Conservation (phyloP, 2,888 invertebrate genomes). For the Amblyteles armatorius region DNA sequence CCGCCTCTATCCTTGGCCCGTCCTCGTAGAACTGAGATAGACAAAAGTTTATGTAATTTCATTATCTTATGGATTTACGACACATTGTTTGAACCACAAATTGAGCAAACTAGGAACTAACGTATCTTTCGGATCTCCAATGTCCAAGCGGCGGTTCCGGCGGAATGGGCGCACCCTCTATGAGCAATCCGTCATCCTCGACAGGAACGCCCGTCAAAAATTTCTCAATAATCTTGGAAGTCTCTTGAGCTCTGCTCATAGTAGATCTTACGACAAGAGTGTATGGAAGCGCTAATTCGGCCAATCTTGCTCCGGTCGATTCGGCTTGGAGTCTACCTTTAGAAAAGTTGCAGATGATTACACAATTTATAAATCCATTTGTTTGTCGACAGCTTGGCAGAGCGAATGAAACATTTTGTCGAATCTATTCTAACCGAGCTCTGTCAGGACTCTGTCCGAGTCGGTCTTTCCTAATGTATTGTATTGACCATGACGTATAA, state of each 20-base stretch:
- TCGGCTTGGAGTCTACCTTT: constrained; percentile 94
- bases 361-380: background rate
- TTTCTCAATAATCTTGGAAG: constrained; percentile 92
- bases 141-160: constrained; percentile 96
- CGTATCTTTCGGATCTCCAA: constrained; percentile 94
- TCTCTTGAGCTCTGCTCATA: constrained; percentile 97
- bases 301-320: constrained; percentile 93
- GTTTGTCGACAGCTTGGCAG: background rate
- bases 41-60: constrained; percentile 74
- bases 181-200: constrained; percentile 90
- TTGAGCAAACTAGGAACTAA: constrained; percentile 82
- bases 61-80: constrained; percentile 8
- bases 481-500: constrained; percentile 98
- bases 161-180: constrained; percentile 97
- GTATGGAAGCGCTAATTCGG: constrained; percentile 92
- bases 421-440: constrained; percentile 87
- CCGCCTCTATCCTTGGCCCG: constrained; percentile 97
- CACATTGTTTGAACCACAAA: background rate
- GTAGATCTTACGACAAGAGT: constrained; percentile 94
- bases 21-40: constrained; percentile 96
- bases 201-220: constrained; percentile 87
- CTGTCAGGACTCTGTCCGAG: constrained; percentile 91
- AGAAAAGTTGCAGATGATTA: constrained; percentile 67
- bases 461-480: constrained; percentile 90
- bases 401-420: background rate